Evolutionary conservation across 2,113 vertebrate genomes (phyloP), one percentile per base, ranked within the genome.

Genomic region (Pampusana beccarii): DNA sequence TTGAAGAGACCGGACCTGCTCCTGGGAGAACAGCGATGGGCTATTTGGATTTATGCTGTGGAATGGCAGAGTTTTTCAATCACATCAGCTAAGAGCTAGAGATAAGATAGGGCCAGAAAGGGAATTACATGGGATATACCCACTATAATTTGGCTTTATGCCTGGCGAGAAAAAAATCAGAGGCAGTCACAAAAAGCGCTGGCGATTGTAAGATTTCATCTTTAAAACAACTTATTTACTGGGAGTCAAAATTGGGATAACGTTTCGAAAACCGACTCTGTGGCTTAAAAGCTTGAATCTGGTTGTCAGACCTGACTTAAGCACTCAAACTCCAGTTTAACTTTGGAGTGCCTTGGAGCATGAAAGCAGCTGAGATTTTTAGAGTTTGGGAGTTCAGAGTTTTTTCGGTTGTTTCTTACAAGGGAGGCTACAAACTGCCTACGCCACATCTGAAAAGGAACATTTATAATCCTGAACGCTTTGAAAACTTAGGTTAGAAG

Each of bases 71-170:
- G 92, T 80, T 96, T 93, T 95, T 93, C 96, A 94, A 96, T 92
- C 92, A 88, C 83, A 88, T 93, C 88, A 86, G 88, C 80, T 66
- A 86, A 96, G 79, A 94, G 82, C 60, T 53, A 81, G 51, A 92
- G 88, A 95, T 92, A 94, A 97, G 88, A 80, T 7, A 92, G 78
- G 67, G 86, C 50, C 82, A 92, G 80, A 42, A 74, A 89, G 53
- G 80, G 95, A 95, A 96, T 97, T 95, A 95, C 72, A 70, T 33
- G 64, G 88, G 86, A 94, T 96, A 94, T 66, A 91, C 83, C 42
- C 56, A 54, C 6, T 83, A 92, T 88, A 91, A 96, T 80, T 84
- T 86, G 69, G 88, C 70, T 86, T 93, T 88, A 60, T 65, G 71
- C 71, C 33, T 73, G 21, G 23, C 25, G 42, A 75, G 13, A 54